Conservation (phyloP, 1,140 invertebrate genomes). For the Bilobella aurantiaca region DNA sequence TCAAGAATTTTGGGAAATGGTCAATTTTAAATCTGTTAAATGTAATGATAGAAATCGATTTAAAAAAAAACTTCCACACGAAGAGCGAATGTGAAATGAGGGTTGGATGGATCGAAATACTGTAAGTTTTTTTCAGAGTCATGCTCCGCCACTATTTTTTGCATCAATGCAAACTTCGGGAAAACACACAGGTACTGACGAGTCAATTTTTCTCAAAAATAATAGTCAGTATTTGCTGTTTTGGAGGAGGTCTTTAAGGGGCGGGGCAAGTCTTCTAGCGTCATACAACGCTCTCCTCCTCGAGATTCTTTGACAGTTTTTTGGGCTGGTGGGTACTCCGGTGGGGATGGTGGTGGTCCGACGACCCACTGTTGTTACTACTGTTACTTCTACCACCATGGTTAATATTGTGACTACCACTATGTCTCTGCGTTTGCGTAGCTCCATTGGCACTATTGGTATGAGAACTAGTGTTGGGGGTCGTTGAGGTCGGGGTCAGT, state of each 20-base stretch:
- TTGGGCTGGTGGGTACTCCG: constrained; percentile 14
- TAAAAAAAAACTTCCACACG: too few relatives aligned
- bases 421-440: too few relatives aligned
- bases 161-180: not conserved
- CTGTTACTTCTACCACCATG: not conserved
- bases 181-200: not conserved
- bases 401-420: not conserved
- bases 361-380: not conserved
- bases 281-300: constrained; percentile 35
- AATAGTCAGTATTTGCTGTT: too few relatives aligned
- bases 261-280: not conserved
- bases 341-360: not conserved
- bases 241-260: not conserved
- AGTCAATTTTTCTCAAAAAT: too few relatives aligned
- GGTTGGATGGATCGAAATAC: not conserved
- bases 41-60: too few relatives aligned
- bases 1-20: too few relatives aligned
- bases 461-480: constrained; percentile 19
- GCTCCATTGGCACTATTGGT: constrained; percentile 33
- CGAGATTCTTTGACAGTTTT: constrained; percentile 35
- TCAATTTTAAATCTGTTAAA: too few relatives aligned
- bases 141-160: not conserved
- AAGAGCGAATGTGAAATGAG: too few relatives aligned
- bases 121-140: not conserved
- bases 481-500: constrained; percentile 12